phyloP scores from a whole-genome alignment of 2,797 vertebrate genomes.

The Mycteria americana region DNA sequence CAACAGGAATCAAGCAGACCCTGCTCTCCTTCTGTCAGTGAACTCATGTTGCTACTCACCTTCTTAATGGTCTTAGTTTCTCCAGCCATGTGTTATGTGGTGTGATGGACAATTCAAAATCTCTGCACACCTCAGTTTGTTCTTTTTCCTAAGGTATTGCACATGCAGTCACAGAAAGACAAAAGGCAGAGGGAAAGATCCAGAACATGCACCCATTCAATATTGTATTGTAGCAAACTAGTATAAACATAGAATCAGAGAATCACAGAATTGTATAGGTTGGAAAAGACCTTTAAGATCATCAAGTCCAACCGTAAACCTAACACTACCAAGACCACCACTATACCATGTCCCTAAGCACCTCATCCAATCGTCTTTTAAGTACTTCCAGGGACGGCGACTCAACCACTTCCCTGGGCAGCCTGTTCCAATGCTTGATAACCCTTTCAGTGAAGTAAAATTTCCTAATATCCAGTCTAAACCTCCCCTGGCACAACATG shows the following conservation, averaged over 20 bases:
- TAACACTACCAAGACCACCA: too few relatives aligned
- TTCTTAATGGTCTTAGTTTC: neutral
- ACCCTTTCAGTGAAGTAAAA: too few relatives aligned
- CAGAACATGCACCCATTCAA: neutral
- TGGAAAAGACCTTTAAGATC: too few relatives aligned
- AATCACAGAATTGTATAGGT: too few relatives aligned
- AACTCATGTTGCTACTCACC: neutral
- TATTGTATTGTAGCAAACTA: neutral
- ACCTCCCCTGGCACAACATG: too few relatives aligned
- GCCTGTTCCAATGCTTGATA: too few relatives aligned
- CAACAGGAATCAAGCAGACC: neutral
- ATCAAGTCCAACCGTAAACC: too few relatives aligned
- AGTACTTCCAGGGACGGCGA: too few relatives aligned
- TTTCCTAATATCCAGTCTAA: too few relatives aligned
- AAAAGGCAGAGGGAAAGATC: neutral
- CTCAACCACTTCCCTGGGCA: too few relatives aligned
- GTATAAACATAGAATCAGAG: neutral
- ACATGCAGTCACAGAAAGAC: neutral
- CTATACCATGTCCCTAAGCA: too few relatives aligned
- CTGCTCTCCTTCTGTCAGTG: neutral
- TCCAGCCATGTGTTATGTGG: neutral
- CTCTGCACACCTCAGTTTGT: neutral
- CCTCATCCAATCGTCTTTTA: too few relatives aligned
- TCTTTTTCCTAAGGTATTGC: neutral
- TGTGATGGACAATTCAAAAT: neutral